Evolutionary conservation across 2,888 invertebrate genomes (phyloP), one percentile per base, ranked within the genome.

Genomic region (Tachina lurida): DNA sequence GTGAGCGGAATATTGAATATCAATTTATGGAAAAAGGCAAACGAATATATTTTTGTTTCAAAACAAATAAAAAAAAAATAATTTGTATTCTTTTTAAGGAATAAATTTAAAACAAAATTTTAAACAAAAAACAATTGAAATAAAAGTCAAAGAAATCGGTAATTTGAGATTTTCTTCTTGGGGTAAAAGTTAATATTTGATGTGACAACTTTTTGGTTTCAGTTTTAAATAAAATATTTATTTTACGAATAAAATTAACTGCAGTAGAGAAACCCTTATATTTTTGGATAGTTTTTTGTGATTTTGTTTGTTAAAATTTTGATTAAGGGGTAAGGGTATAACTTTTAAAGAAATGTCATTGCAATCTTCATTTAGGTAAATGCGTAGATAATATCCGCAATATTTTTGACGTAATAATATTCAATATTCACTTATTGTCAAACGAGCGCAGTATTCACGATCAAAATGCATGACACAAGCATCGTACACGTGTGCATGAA

Each of bases 1-100:
- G 86, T 82, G 86, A 79, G 71, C 76, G 49, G 71, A 52, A 65
- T 81, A 84, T 84, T 77, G 73, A 84, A 81, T 81, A 67, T 65
- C 84, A 76, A 65, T 76, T 58, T 70, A 41, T 47, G 15, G 22
- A 19, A 68, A 52, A 60, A 49, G 52, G 12, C 60, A 41, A 70
- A 65, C 60, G 49, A 77, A 77, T 67, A 76, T 65, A 10, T 45
- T 45, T 74, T 39, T 54, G 62, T 58, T 47, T 43, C 17, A 54
- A 60, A 60, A 60, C 12, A 58, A 60, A 68, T 17, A 45, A 52
- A 3, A 41, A 77, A 39, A 56, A 75, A 58, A 22, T 68, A 77
- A 78, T 78, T 78, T 78, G 78, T 78, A 41, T 60, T 22, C 22
- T 12, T 63, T 71, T 71, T 76, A 41, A 39, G 60, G 54, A 56